Evolutionary conservation across 2,888 invertebrate genomes (phyloP), one percentile per base, ranked within the genome.

Genomic region (Allygus modestus): DNA sequence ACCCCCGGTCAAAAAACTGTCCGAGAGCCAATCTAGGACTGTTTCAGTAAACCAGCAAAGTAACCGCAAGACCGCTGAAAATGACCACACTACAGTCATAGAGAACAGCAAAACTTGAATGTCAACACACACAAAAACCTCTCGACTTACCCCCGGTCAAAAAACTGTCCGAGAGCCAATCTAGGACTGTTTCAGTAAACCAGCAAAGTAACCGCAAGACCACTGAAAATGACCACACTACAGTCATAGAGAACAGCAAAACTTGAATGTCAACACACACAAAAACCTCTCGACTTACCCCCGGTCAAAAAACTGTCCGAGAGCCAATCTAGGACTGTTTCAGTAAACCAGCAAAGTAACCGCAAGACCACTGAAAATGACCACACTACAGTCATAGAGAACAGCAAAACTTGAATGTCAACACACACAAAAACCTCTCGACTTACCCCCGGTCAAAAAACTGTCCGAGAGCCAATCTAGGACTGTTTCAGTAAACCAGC

Each of bases 391-490:
- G n/a, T n/a, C n/a, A n/a, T n/a, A n/a, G n/a, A n/a, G n/a, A n/a
- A n/a, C n/a, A n/a, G n/a, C n/a, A n/a, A n/a, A n/a, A n/a, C n/a
- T n/a, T n/a, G n/a, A 37, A 23, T 26, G 61, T 61, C 20, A 28
- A 61, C 2, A 7, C 61, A 23, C 61, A 61, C 61, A 1, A 28
- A 54, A 23, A 54, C 54, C 46, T 54, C 20, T 69, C 2, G 43
- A 77, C 77, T 77, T 77, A 77, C 77, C 77, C 0, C 9, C 28
- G 7, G 15, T 20, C 12, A 77, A 43, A 46, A 43, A 23, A 46
- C 23, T 77, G 23, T 41, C 28, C 46, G 77, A 77, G 46, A 77
- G 23, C 46, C 77, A 77, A 46, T 77, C 77, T 26, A 77, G 1
- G 15, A 77, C 2, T n/a, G 77, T 43, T 41, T 5, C 31, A 23